A percentile compares a stretch with the other conserved stretches of the same genome.
Evolutionary conservation across 2,888 invertebrate species (phyloP).

Genomic region (Andricus quercusramuli): DNA sequence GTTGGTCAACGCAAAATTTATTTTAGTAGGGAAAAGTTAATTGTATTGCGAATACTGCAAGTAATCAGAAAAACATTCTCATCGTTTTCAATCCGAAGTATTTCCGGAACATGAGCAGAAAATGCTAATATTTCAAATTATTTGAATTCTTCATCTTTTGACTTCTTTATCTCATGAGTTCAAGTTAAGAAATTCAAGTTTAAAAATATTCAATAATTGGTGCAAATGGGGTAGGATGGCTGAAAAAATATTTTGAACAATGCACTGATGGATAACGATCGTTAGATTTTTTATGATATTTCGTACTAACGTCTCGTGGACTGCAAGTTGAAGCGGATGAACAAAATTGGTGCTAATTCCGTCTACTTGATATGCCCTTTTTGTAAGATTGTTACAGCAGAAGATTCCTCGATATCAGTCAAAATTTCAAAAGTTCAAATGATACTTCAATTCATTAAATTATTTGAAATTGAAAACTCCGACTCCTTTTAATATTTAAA

Average conservation of each 20-base stretch:
- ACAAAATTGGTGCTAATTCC: conserved; percentile 28
- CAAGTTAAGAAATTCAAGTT: conserved; percentile 4
- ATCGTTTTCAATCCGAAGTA: neutral
- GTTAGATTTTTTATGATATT: conserved; percentile 1
- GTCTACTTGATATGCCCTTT: conserved; percentile 41
- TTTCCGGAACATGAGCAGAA: neutral
- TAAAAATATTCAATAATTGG: neutral
- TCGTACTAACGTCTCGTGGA: conserved; percentile 6
- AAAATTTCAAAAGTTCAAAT: neutral
- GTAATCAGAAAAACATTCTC: conserved; percentile 8
- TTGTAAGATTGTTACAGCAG: neutral
- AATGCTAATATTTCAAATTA: conserved; percentile 23
- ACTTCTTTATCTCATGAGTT: no score
- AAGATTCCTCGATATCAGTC: conserved; percentile 6
- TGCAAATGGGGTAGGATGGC: neutral
- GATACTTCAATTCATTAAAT: neutral
- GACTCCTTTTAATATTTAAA: no score
- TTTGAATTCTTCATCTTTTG: neutral
- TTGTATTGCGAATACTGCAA: conserved; percentile 59
- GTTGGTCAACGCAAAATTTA: neutral
- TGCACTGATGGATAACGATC: conserved; percentile 12
- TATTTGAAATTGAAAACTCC: neutral
- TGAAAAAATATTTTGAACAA: neutral
- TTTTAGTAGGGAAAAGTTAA: conserved; percentile 44
- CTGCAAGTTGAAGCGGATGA: conserved; percentile 28